Base-by-base conservation (phyloP, 2,888 invertebrate species). In the Neuroscelio doddi region DNA sequence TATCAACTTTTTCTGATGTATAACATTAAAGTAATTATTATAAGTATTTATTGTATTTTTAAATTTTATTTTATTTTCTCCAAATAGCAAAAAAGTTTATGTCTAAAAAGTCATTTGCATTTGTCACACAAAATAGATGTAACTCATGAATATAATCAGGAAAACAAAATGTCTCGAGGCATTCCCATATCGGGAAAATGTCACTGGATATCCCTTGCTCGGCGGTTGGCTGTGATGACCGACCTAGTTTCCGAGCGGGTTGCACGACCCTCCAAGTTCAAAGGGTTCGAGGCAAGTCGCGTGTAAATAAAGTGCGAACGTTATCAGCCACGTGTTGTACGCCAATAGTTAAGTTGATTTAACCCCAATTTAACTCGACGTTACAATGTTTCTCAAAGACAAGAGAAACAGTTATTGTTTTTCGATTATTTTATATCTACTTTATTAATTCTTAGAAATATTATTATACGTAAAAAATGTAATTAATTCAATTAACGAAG, bases 201-300 rank as follows among this genome's bases (percentile, higher is more conserved):
- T 57, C 57, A 41, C 49, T 38, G 36, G 29, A 42, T 42, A 42
- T 47, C 49, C 53, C 27, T 46, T 29, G 12, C 51, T 21, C 15
- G 9, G 38, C 41, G 41, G 64, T 68, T 67, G 52, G 49, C 39
- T 50, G 67, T 77, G 77, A 79, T 80, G 63, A 75, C 58, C 77
- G 71, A 68, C 79, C 78, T 68, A 74, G 73, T 80, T 80, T 79
- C 74, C 76, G 57, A 73, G 61, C 75, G n/a, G 70, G 77, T 73
- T 76, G 65, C 71, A 61, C 75, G 73, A 74, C 70, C 74, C 72
- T 64, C 70, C 77, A 74, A 75, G 78, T 78, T 78, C 77, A 78
- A 77, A 78, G 77, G 71, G 73, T 70, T 67, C 57, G 71, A 46
- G 55, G 70, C 69, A 70, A 78, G 70, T 74, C 75, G 74, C 74